phyloP scores from a whole-genome alignment of 2,113 vertebrate species.

The Drymodes brunneopygia region DNA sequence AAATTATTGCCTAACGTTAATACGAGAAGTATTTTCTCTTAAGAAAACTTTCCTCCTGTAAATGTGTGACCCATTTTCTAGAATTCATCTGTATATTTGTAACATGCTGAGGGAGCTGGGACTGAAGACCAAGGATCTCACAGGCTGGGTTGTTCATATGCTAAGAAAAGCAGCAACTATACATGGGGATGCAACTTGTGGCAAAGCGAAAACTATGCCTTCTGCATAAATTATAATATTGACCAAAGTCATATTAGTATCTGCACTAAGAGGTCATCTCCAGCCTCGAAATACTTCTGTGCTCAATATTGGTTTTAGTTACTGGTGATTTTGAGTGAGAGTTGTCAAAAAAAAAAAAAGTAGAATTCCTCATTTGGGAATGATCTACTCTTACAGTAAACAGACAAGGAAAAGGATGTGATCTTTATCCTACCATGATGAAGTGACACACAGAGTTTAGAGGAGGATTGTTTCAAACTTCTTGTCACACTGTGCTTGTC shows the following conservation, averaged over 20 bases:
- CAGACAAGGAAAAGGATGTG: not conserved
- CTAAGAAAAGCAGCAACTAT: not conserved
- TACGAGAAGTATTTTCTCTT: not conserved
- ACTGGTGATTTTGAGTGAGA: not conserved
- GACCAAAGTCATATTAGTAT: not conserved
- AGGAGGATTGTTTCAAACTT: not conserved
- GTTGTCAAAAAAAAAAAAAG: not conserved
- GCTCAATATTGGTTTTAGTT: not conserved
- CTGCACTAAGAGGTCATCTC: not conserved
- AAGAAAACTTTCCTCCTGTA: not conserved
- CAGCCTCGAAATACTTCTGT: not conserved
- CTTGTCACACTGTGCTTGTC: not conserved
- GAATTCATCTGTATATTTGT: not conserved
- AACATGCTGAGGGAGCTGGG: not conserved
- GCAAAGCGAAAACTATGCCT: not conserved
- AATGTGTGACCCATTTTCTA: not conserved
- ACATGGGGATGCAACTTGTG: not conserved
- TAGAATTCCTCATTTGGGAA: not conserved
- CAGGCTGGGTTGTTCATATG: not conserved
- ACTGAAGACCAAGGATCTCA: not conserved
- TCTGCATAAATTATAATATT: not conserved
- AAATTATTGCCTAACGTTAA: not conserved
- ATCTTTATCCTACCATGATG: not conserved
- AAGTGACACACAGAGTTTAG: not conserved
- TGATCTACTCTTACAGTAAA: not conserved